A percentile compares a stretch with the other conserved stretches of the same genome.
phyloP scores from a whole-genome alignment of 2,797 vertebrate species.

The Platyrinchus mystaceus region DNA sequence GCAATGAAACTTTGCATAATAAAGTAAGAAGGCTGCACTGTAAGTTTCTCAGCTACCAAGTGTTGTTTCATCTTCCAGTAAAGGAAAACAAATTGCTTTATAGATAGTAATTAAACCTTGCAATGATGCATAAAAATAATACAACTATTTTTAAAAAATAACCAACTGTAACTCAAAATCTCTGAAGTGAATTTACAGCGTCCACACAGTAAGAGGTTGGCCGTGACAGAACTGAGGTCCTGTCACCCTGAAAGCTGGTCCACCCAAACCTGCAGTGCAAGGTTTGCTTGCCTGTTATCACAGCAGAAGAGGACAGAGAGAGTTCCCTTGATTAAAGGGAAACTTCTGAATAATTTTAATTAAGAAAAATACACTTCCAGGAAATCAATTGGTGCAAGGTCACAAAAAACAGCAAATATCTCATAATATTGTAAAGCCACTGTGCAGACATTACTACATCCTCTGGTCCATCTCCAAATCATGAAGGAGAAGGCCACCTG shows the following conservation, averaged over 20 bases:
- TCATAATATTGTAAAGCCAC: not conserved
- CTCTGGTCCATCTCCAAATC: not conserved
- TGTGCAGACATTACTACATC: not conserved
- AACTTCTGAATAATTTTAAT: not conserved
- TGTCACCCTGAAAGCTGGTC: not conserved
- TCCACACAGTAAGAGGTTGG: not conserved
- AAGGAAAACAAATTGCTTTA: not conserved
- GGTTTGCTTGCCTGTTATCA: not conserved
- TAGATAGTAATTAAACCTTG: not conserved
- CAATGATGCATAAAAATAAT: not conserved
- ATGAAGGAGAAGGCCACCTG: not conserved
- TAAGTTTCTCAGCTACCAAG: not conserved
- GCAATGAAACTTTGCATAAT: not conserved
- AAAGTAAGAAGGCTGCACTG: not conserved
- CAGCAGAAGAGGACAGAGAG: not conserved
- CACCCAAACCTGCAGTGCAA: not conserved
- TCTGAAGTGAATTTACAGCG: not conserved
- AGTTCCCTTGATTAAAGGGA: not conserved
- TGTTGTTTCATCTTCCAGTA: not conserved
- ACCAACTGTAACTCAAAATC: not conserved
- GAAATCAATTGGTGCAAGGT: not conserved
- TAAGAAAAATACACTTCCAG: not conserved
- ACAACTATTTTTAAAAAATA: not conserved
- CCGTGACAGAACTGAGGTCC: not conserved
- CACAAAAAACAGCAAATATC: not conserved